Conservation (phyloP, 2,113 vertebrate genomes). For the Zapornia atra region DNA sequence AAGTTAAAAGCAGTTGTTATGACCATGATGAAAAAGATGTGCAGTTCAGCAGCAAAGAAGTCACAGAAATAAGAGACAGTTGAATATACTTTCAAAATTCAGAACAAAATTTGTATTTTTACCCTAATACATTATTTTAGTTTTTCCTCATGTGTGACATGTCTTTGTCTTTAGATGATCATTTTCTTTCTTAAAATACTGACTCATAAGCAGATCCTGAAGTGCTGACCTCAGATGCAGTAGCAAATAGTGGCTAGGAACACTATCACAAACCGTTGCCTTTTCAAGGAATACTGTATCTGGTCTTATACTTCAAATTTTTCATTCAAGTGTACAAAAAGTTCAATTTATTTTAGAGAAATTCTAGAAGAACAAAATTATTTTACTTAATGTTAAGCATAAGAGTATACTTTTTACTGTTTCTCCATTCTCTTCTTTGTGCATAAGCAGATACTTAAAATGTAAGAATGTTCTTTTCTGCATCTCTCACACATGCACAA, state of each 20-base stretch:
- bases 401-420: background rate
- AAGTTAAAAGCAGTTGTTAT: background rate
- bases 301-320: background rate
- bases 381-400: background rate
- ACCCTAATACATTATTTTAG: background rate
- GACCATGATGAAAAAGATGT: background rate
- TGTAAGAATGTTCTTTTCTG: background rate
- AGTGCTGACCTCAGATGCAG: background rate
- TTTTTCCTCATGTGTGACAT: background rate
- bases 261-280: background rate
- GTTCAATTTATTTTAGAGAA: background rate
- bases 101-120: background rate
- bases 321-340: background rate
- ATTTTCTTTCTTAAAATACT: background rate
- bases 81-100: background rate
- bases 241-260: background rate
- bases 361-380: background rate
- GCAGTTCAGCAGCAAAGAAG: background rate
- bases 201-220: background rate
- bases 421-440: background rate
- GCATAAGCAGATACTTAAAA: background rate
- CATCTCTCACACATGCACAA: too few relatives aligned
- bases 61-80: background rate
- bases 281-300: background rate
- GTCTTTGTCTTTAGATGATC: background rate